Conservation (phyloP, 2,888 invertebrate species). For the Tinea pellionella region DNA sequence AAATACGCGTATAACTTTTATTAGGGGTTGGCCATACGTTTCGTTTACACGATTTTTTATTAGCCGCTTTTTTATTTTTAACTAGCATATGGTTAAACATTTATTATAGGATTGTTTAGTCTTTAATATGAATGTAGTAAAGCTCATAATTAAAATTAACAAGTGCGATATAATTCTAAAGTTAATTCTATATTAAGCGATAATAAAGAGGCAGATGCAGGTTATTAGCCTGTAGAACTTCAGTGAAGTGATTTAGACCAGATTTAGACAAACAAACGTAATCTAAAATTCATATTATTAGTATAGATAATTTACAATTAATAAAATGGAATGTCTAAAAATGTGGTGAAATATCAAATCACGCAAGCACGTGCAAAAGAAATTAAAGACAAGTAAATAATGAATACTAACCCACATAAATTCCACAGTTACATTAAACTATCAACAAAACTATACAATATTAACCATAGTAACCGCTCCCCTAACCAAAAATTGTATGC, state of each 20-base stretch:
- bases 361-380: background rate
- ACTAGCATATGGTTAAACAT: background rate
- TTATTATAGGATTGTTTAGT: background rate
- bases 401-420: background rate
- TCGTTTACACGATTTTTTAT: background rate
- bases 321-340: no score
- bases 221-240: no score
- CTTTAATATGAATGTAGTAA: no score
- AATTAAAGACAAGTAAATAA: background rate
- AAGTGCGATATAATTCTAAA: no score
- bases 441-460: slow-evolving; percentile 51
- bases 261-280: no score
- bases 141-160: no score
- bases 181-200: no score
- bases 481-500: slow-evolving; percentile 35
- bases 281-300: no score
- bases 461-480: slow-evolving; percentile 42
- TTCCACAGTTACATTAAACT: slow-evolving; percentile 27
- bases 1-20: background rate
- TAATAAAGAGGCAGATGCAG: no score
- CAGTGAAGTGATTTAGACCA: no score
- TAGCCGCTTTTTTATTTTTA: background rate
- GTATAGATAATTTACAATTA: no score
- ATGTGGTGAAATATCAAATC: no score
- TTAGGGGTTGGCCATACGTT: background rate